Evolutionary conservation across 2,888 invertebrate genomes (phyloP).

Genomic region (Nomada hirtipes): DNA sequence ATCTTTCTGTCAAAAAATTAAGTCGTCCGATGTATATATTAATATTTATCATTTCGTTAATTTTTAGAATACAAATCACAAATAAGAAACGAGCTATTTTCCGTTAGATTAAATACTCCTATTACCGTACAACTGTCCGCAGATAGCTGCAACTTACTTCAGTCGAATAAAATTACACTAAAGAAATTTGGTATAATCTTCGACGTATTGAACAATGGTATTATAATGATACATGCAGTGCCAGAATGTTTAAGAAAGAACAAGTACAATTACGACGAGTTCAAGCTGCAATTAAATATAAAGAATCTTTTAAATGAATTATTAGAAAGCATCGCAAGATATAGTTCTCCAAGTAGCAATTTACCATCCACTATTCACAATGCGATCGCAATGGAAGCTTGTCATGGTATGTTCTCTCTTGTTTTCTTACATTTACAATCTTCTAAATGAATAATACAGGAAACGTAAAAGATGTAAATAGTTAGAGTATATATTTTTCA

Average conservation of each 20-base stretch:
- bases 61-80: conserved; percentile 85
- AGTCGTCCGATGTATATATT: neutral
- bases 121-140: conserved; percentile 73
- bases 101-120: conserved; percentile 71
- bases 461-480: conserved; percentile 12
- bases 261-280: conserved; percentile 60
- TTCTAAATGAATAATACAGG: conserved; percentile 23
- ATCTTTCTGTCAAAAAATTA: neutral
- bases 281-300: conserved; percentile 76
- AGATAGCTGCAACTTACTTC: conserved; percentile 63
- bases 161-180: conserved; percentile 84
- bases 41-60: neutral
- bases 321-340: conserved; percentile 80
- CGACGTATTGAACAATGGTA: conserved; percentile 77
- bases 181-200: conserved; percentile 87
- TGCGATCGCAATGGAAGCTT: conserved; percentile 88
- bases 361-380: conserved; percentile 85
- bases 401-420: conserved; percentile 85
- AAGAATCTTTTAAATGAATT: conserved; percentile 87
- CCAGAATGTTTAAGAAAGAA: conserved; percentile 88
- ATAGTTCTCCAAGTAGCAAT: conserved; percentile 77
- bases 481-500: conserved; percentile 30
- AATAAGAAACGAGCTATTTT: conserved; percentile 75
- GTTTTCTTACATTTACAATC: conserved; percentile 43
- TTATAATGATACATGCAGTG: conserved; percentile 85